Evolutionary conservation across 2,113 vertebrate genomes (phyloP), one percentile per base, ranked within the genome.

Genomic region (Pithys albifrons): DNA sequence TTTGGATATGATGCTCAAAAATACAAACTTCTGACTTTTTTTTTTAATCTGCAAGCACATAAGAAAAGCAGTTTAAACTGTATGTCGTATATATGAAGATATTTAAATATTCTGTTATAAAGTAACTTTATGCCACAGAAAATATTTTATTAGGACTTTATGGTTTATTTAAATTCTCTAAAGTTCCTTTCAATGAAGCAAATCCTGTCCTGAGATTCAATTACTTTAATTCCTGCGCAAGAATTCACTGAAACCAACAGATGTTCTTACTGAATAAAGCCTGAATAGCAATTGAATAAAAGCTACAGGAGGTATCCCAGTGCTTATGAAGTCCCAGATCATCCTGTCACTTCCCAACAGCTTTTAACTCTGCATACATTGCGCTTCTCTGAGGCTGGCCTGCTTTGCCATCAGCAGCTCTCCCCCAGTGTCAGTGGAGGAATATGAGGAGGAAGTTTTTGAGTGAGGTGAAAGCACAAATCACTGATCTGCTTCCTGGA

Each of bases 81-180:
- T 52, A 48, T 25, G 19, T 48, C 67, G 46, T 81, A 71, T 71
- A 69, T 43, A 65, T 57, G 58, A 94, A 88, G 43, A 39, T 70
- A 83, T 89, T 96, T 94, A 96, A 95, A 69, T 91, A 94, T 94
- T 94, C 79, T 70, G 52, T 59, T 83, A 81, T 55, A 80, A 85
- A 95, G 86, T 88, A 65, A 74, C 31, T 67, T 72, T 61, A 43
- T 96, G 71, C n/a, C 46, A 85, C 3, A 91, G 59, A 93, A 93
- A 85, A 76, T 88, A 92, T 35, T 96, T 96, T 92, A 79, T 93
- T 71, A 89, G 65, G 49, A 83, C 67, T 95, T 92, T 66, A 87
- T 74, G 73, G 62, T 92, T 59, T 57, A 93, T 59, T 95, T 93
- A 14, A 95, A 88, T 95, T 94, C 88, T 95, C 71, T 85, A 57